Base-by-base conservation (phyloP, 2,797 vertebrate species). In the Acestrorhynchus altus region DNA sequence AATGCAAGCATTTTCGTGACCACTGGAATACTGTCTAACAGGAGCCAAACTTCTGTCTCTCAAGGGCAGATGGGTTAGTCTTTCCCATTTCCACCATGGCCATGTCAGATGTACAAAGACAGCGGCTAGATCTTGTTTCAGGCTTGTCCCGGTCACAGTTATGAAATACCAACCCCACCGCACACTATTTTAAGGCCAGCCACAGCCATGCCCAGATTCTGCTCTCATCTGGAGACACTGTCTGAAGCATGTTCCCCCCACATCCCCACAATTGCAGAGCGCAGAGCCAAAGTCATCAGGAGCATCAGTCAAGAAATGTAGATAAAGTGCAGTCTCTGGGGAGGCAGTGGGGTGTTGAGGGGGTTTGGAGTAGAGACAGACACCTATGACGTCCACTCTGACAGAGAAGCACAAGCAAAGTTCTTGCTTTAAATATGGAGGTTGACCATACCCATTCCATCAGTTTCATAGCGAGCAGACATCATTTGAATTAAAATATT, bases 141-240 rank as follows among this genome's bases (percentile, higher is more conserved):
- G 78, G 86, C 84, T 80, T 82, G 71, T 86, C 83, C 87, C 83
- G 86, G 85, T 90, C 89, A 83, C 88, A 89, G 90, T 90, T 91
- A 89, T 79, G 84, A 87, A 87, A 89, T 87, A 89, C 84, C 85
- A 87, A 63, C 69, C 63, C 83, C 84, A 83, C 90, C 82, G 6
- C 84, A 79, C 52, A 78, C 85, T 92, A 91, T 89, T 92, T 92
- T 88, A 89, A 91, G 86, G 79, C 84, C 74, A 80, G 80, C 84
- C 83, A 75, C 83, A 87, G 84, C 82, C 86, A 86, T 83, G 44
- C 69, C 61, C 76, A 81, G 83, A 85, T 84, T 74, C 82, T 83
- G 26, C 35, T 84, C 65, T 73, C 35, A 39, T 60, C 75, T 80
- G 78, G 81, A 64, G 80, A 28, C 65, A 40, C 77, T 81, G 79